phyloP scores from a whole-genome alignment of 1,140 invertebrate genomes.

The Caerostris darwini region DNA sequence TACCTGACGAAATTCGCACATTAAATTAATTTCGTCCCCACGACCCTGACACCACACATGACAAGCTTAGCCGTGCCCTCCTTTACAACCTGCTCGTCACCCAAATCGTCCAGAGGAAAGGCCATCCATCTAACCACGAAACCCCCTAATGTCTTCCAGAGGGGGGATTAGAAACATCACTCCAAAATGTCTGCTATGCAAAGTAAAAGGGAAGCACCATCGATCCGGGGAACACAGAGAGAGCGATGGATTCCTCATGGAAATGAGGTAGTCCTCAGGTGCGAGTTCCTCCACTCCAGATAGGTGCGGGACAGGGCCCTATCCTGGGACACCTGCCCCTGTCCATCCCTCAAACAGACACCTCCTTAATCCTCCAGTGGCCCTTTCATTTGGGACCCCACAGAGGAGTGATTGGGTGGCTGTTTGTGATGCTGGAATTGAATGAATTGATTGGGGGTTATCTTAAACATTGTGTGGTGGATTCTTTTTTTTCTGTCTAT shows the following conservation, averaged over 20 bases:
- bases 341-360: slow-evolving; percentile 66
- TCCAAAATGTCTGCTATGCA: slow-evolving; percentile 56
- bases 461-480: not conserved
- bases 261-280: slow-evolving; percentile 72
- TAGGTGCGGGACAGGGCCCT: slow-evolving; percentile 17
- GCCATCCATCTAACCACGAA: slow-evolving; percentile 35
- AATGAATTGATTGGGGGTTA: slow-evolving; percentile 15
- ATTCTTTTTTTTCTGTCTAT: not conserved
- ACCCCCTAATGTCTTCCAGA: slow-evolving; percentile 25
- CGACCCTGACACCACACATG: not conserved
- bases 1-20: not conserved
- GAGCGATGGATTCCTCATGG: slow-evolving; percentile 69
- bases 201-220: slow-evolving; percentile 37
- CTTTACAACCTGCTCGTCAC: slow-evolving; percentile 1
- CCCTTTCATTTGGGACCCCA: slow-evolving; percentile 28
- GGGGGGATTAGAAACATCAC: slow-evolving; percentile 49
- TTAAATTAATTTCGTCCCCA: slow-evolving; percentile 8
- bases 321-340: slow-evolving; percentile 69
- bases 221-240: not conserved
- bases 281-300: slow-evolving; percentile 1
- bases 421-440: not conserved
- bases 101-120: slow-evolving; percentile 11
- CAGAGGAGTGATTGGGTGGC: not conserved
- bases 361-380: not conserved
- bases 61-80: not conserved